Base-by-base conservation (phyloP, 2,888 invertebrate genomes). In the Lepidocyrtoides sp. region DNA sequence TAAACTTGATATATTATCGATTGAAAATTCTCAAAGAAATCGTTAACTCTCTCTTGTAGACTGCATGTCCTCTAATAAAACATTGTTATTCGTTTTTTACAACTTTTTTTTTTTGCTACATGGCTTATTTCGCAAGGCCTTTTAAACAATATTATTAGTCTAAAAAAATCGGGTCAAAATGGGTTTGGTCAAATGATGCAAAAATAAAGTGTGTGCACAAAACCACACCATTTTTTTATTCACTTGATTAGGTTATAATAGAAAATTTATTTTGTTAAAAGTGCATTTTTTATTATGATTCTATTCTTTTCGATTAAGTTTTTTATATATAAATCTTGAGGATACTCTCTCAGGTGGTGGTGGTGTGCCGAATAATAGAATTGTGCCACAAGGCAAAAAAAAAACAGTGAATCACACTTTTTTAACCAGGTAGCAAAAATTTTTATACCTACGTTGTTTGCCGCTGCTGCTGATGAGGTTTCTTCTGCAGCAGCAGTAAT, bases 181-280 rank as follows among this genome's bases (percentile, higher is more conserved):
- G 91, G 91, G 91, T 91, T 90, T 91, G 91, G 85, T 77, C 81
- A 44, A 32, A 8, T 32, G 32, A n/a, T n/a, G n/a, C n/a, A n/a
- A n/a, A n/a, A n/a, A n/a, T 44, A 72, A 26, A 23, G 7, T 66
- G 14, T 8, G 29, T 75, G 17, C 20, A 66, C 29, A n/a, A n/a
- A n/a, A 26, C 17, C 17, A 20, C 44, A 17, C 23, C 48, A 44
- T 48, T 17, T 12, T 41, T 44, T 12, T 17, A 60, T 20, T 4
- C 44, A 44, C 60, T 83, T 75, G 83, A 83, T 89, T 89, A 83
- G 77, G 36, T 89, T 81, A 69, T 82, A 82, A 88, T 72, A 36
- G 69, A 75, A 75, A 89, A 82, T 89, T 89, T 89, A 89, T 83
- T 89, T 89, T 83, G 83, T 84, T 84, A 83, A 89, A 89, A 89